phyloP scores from a whole-genome alignment of 2,888 invertebrate genomes.

The Cheilosia scutellata region DNA sequence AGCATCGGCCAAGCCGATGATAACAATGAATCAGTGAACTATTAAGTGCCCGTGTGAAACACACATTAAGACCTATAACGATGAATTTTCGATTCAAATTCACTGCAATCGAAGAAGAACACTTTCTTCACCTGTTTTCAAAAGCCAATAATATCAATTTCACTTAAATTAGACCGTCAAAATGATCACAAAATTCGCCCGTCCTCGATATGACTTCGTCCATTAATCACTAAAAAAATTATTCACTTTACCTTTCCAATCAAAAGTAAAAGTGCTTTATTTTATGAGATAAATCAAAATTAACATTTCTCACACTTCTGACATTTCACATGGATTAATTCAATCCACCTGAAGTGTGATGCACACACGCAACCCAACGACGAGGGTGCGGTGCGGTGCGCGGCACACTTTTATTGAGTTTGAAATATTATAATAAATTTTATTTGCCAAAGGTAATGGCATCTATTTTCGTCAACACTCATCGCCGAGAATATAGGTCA shows the following conservation, averaged over 20 bases:
- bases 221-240: slow-evolving; percentile 18
- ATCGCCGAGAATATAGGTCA: slow-evolving; percentile 65
- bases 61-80: too few relatives aligned
- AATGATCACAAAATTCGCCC: not conserved
- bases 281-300: slow-evolving; percentile 53
- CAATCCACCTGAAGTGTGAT: slow-evolving; percentile 43
- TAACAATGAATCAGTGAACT: too few relatives aligned
- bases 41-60: too few relatives aligned
- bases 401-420: slow-evolving; percentile 29
- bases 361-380: slow-evolving; percentile 10
- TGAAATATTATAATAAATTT: slow-evolving; percentile 55
- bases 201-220: not conserved
- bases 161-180: slow-evolving; percentile 14
- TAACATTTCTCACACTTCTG: slow-evolving; percentile 50
- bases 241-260: slow-evolving; percentile 2
- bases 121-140: not conserved
- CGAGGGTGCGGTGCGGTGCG: not conserved
- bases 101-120: not conserved
- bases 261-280: slow-evolving; percentile 37
- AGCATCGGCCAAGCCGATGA: too few relatives aligned
- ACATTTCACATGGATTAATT: slow-evolving; percentile 51
- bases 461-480: slow-evolving; percentile 64
- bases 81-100: too few relatives aligned
- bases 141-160: not conserved
- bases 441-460: slow-evolving; percentile 69